Percentiles rank a stretch among this genome's conserved stretches.
Evolutionary conservation across 2,113 vertebrate genomes (phyloP).

Genomic region (Thermophis baileyi): DNA sequence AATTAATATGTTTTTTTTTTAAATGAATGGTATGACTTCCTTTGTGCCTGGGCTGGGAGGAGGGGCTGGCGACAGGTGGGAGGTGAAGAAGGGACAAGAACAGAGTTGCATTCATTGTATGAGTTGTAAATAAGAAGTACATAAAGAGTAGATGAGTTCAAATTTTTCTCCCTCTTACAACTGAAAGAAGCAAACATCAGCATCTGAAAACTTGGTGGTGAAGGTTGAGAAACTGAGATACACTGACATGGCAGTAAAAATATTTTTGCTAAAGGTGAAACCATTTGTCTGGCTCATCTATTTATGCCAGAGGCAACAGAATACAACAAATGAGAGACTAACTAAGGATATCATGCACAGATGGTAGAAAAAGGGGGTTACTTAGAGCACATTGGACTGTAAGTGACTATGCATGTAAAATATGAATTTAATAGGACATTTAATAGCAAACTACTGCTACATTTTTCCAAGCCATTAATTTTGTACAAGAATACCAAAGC

Average conservation of each 20-base stretch:
- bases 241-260: background rate
- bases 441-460: conserved; percentile 12
- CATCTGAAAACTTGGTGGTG: background rate
- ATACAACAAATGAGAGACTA: conserved; percentile 4
- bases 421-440: background rate
- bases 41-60: background rate
- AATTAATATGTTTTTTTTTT: background rate
- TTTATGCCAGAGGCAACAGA: background rate
- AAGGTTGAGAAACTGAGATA: background rate
- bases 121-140: background rate
- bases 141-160: background rate
- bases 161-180: background rate
- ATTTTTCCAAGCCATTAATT: background rate
- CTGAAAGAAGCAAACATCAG: background rate
- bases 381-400: background rate
- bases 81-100: background rate
- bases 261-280: background rate
- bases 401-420: conserved; percentile 22
- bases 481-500: background rate
- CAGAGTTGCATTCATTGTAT: background rate
- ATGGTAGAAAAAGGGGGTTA: background rate
- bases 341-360: background rate
- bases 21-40: background rate
- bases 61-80: no score
- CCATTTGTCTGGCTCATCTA: background rate